A percentile compares a stretch with the other conserved stretches of the same genome.
Conservation (phyloP, 2,888 invertebrate genomes). For the Pimpla rufipes region DNA sequence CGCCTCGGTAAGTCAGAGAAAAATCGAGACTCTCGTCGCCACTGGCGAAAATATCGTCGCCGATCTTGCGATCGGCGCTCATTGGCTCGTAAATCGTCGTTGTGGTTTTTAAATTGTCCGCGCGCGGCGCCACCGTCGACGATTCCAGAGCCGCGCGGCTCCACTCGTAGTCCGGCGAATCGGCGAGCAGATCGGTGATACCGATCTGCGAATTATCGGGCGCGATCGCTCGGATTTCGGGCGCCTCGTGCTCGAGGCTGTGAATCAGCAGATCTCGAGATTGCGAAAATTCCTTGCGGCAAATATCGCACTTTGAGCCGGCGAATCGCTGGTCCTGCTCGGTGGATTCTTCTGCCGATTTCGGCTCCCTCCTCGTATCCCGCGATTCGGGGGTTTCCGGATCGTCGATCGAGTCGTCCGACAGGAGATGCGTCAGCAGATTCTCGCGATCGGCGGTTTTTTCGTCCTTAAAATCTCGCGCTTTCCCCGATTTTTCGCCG, state of each 20-base stretch:
- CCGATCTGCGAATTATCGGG: background rate
- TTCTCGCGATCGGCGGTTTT: conserved; percentile 50
- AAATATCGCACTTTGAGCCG: conserved; percentile 7
- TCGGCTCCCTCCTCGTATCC: background rate
- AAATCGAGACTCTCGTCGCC: background rate
- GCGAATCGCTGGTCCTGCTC: background rate
- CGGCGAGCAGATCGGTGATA: conserved; percentile 1
- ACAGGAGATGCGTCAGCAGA: conserved; percentile 60
- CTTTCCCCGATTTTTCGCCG: no score
- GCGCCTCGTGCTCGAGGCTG: conserved; percentile 32
- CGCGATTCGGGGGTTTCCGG: background rate
- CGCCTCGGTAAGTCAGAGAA: background rate
- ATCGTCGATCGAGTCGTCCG: conserved; percentile 49
- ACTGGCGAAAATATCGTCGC: background rate
- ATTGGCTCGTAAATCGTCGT: background rate
- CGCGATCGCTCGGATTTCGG: background rate
- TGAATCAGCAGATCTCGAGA: conserved; percentile 42
- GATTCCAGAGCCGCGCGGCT: background rate
- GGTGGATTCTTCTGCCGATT: background rate
- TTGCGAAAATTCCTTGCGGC: conserved; percentile 12
- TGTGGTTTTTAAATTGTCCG: background rate
- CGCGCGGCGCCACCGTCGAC: background rate
- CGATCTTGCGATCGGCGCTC: background rate
- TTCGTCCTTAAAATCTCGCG: no score
- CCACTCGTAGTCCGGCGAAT: conserved; percentile 1